These are phyloP conservation scores for Leptocoma aspasia DNA, from an alignment of 2,113 vertebrate species.

Conservation along the genomic window DNA sequence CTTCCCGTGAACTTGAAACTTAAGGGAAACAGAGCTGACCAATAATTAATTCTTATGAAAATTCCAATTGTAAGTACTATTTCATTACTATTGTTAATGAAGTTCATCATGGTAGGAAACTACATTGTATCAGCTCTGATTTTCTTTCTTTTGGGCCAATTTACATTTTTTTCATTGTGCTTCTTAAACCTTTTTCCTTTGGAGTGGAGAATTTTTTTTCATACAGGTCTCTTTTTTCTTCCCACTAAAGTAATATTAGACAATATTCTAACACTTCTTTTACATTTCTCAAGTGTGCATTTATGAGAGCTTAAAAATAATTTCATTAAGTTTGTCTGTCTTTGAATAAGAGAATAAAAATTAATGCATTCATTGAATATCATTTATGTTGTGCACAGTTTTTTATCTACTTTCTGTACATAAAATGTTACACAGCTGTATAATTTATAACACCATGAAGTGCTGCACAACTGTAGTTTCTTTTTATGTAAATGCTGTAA, in stretches of 20 bases:
- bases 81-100: not conserved
- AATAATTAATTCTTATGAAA: not conserved
- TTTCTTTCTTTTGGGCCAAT: not conserved
- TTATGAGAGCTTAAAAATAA: slow-evolving; percentile 47
- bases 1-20: not conserved
- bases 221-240: not conserved
- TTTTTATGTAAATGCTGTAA: not conserved
- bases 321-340: slow-evolving; percentile 18
- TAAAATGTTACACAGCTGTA: not conserved
- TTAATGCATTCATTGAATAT: slow-evolving; percentile 31
- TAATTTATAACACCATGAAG: not conserved
- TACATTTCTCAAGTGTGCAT: not conserved
- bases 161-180: not conserved
- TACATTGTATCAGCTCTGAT: not conserved
- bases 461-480: not conserved
- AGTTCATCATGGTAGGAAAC: not conserved
- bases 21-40: not conserved
- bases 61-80: not conserved
- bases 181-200: not conserved
- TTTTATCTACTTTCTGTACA: slow-evolving; percentile 39
- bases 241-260: not conserved
- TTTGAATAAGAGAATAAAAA: slow-evolving; percentile 45
- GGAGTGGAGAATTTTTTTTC: not conserved
- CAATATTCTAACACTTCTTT: not conserved
- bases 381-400: slow-evolving; percentile 24